A percentile compares a stretch with the other conserved stretches of the same genome.
Conservation (phyloP, 2,888 invertebrate species). For the Coelinius sp. region DNA sequence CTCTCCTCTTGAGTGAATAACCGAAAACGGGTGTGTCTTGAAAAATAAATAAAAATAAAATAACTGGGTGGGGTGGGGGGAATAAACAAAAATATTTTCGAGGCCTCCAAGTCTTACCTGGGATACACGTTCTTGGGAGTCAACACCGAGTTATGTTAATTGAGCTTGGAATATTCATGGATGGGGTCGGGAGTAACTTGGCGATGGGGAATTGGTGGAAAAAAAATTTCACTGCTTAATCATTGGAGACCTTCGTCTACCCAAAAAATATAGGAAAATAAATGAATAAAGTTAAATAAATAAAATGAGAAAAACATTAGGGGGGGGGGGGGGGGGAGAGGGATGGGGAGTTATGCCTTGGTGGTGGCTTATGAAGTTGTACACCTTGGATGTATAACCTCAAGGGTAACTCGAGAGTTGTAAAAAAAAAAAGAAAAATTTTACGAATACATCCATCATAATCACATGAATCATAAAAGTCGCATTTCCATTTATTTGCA, state of each 20-base stretch:
- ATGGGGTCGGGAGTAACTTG: conserved; percentile 21
- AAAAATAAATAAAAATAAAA: background rate
- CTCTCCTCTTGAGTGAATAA: conserved; percentile 30
- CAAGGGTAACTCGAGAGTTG: background rate
- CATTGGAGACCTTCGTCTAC: conserved; percentile 24
- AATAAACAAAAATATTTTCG: conserved; percentile 14
- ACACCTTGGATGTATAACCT: conserved; percentile 14
- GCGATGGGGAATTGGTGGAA: background rate
- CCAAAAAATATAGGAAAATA: conserved; percentile 21
- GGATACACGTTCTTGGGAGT: conserved; percentile 26
- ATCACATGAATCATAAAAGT: conserved; percentile 28
- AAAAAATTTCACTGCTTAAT: conserved; percentile 41
- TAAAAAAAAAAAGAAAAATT: conserved; percentile 13
- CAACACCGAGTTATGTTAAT: conserved; percentile 38
- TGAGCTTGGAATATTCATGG: conserved; percentile 38
- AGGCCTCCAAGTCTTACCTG: conserved; percentile 25
- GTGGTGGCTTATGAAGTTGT: conserved; percentile 18
- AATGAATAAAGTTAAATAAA: conserved; percentile 8
- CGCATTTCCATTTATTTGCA: conserved; percentile 30
- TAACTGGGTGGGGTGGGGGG: too few species aligned
- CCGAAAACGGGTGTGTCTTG: conserved; percentile 34
- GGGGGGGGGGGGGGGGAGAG: too few species aligned
- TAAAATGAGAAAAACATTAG: conserved; percentile 11
- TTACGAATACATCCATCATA: conserved; percentile 29
- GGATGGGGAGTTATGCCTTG: background rate